A percentile compares a stretch with the other conserved stretches of the same genome.
Conservation (phyloP, 2,888 invertebrate genomes). For the Tinea trinotella region DNA sequence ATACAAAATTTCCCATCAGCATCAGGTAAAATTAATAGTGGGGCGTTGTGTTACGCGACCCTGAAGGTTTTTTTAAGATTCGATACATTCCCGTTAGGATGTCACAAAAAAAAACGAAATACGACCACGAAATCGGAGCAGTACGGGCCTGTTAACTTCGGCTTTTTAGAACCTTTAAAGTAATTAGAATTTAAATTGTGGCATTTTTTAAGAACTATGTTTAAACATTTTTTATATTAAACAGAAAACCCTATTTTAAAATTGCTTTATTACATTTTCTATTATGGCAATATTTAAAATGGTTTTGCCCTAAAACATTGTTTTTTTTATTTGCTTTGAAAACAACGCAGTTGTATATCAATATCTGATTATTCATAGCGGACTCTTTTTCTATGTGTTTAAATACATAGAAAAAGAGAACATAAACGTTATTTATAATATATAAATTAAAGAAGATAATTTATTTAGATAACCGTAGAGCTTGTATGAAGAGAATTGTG, state of each 20-base stretch:
- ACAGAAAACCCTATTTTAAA: background rate
- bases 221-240: background rate
- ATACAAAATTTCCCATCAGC: slow-evolving; percentile 26
- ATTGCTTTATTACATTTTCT: background rate
- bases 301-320: too few species aligned
- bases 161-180: background rate
- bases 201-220: background rate
- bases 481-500: too few species aligned
- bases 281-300: background rate
- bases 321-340: too few species aligned
- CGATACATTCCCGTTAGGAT: slow-evolving; percentile 59
- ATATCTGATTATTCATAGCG: too few species aligned
- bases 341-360: too few species aligned
- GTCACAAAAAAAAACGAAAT: slow-evolving; percentile 43
- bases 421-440: too few species aligned
- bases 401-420: too few species aligned
- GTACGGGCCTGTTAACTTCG: slow-evolving; percentile 17
- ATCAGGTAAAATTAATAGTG: slow-evolving; percentile 28
- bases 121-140: slow-evolving; percentile 51
- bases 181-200: background rate
- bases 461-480: too few species aligned
- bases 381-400: too few species aligned
- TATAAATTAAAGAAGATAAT: too few species aligned
- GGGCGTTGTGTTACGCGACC: slow-evolving; percentile 28
- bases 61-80: slow-evolving; percentile 14